Evolutionary conservation across 2,888 invertebrate species (phyloP).

Genomic region (Globia sparganii): DNA sequence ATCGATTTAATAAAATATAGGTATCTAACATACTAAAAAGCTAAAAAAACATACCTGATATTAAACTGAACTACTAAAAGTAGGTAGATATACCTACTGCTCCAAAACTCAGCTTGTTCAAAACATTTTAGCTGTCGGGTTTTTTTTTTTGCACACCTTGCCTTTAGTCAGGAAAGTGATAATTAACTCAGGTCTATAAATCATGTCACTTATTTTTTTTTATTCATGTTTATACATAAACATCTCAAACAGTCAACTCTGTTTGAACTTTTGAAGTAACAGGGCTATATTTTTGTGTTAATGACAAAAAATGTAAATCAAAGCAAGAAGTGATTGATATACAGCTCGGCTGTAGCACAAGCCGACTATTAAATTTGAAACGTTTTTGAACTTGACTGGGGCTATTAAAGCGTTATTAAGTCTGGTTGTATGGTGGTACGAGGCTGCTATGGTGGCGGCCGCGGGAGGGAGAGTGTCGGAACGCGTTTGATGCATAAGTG

Average conservation of each 20-base stretch:
- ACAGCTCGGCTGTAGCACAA: constrained; percentile 65
- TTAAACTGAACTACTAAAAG: background rate
- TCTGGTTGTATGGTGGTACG: constrained; percentile 73
- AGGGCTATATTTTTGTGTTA: constrained; percentile 46
- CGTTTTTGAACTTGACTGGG: constrained; percentile 78
- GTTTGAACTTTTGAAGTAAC: constrained; percentile 31
- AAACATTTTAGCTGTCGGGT: background rate
- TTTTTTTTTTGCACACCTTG: constrained; percentile 31
- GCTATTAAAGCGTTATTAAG: constrained; percentile 80
- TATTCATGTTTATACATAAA: constrained; percentile 18
- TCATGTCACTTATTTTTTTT: constrained; percentile 22
- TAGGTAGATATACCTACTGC: no score
- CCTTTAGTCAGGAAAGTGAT: constrained; percentile 20
- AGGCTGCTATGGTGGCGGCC: constrained; percentile 69
- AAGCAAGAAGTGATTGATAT: constrained; percentile 75
- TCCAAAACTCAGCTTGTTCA: background rate
- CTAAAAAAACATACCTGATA: background rate
- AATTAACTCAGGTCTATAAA: constrained; percentile 36
- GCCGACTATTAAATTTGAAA: constrained; percentile 75
- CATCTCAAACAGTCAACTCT: constrained; percentile 25
- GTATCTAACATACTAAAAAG: background rate
- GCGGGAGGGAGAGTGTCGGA: constrained; percentile 77
- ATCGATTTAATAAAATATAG: background rate
- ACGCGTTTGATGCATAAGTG: constrained; percentile 88
- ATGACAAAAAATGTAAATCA: constrained; percentile 65